Percentiles rank a stretch among this genome's conserved stretches.
phyloP scores from a whole-genome alignment of 2,888 invertebrate genomes.

The Coecobrya sp. region DNA sequence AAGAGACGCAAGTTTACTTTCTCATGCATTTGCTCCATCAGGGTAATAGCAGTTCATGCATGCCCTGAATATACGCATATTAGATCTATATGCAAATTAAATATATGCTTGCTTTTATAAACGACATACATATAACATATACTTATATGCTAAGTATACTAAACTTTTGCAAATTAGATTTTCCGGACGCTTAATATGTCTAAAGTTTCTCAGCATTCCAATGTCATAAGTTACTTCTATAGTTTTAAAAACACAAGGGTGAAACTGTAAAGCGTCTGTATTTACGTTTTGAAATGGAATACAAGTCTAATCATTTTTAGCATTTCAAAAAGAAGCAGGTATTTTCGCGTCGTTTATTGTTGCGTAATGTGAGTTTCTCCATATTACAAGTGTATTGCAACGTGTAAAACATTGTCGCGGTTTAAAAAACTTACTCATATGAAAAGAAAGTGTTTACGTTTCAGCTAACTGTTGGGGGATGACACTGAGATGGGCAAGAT shows the following conservation, averaged over 20 bases:
- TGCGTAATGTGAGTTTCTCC: too few relatives aligned
- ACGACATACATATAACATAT: background rate
- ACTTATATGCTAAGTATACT: too few relatives aligned
- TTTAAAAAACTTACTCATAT: too few relatives aligned
- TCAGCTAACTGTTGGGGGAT: too few relatives aligned
- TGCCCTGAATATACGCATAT: background rate
- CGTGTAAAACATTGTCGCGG: too few relatives aligned
- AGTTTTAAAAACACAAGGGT: background rate
- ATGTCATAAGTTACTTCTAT: background rate
- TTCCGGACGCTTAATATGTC: background rate
- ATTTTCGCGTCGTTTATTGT: too few relatives aligned
- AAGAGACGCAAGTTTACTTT: slow-evolving; percentile 40
- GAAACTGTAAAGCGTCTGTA: background rate
- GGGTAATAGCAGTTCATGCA: background rate
- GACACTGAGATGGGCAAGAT: too few relatives aligned
- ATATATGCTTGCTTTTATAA: background rate
- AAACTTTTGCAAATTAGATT: slow-evolving; percentile 45
- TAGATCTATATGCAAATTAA: slow-evolving; percentile 30
- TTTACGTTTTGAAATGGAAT: too few relatives aligned
- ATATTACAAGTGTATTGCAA: too few relatives aligned
- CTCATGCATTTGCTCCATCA: slow-evolving; percentile 23
- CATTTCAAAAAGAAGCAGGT: too few relatives aligned
- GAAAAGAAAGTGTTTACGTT: too few relatives aligned
- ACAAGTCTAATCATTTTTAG: too few relatives aligned
- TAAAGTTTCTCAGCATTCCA: background rate